These are phyloP conservation scores for Ostrea denselamellosa DNA, from an alignment of 1,140 invertebrate species.

Conservation along the genomic window DNA sequence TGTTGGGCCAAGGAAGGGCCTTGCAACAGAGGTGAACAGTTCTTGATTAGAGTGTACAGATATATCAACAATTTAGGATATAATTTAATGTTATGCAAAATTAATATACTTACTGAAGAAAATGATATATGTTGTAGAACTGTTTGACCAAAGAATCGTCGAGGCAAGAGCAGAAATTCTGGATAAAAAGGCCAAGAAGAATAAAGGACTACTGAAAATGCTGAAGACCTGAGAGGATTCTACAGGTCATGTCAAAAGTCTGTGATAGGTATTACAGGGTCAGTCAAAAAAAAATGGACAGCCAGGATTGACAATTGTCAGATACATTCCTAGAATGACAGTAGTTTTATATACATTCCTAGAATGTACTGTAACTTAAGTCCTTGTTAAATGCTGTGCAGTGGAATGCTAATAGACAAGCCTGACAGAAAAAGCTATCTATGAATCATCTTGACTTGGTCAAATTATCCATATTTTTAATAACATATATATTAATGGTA, in stretches of 20 bases:
- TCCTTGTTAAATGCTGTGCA: not conserved
- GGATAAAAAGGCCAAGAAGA: constrained; percentile 12
- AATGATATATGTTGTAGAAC: constrained; percentile 4
- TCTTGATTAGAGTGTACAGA: too few relatives aligned
- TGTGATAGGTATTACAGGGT: not conserved
- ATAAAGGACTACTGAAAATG: constrained; percentile 21
- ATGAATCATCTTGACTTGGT: too few relatives aligned
- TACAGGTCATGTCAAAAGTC: not conserved
- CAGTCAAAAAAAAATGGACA: not conserved
- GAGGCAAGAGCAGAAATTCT: not conserved
- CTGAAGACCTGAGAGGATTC: not conserved
- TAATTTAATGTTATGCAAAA: too few relatives aligned
- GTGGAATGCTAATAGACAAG: not conserved
- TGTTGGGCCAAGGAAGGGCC: too few relatives aligned
- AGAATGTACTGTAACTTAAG: not conserved
- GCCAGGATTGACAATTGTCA: not conserved
- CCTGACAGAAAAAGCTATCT: too few relatives aligned
- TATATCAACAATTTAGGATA: too few relatives aligned
- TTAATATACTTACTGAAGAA: too few relatives aligned
- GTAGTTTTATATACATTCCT: not conserved
- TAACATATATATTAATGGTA: too few relatives aligned
- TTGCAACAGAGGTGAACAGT: too few relatives aligned
- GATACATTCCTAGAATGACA: not conserved
- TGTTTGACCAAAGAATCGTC: constrained; percentile 6
- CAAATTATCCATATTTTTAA: too few relatives aligned